Percentiles rank a stretch among this genome's conserved stretches.
Evolutionary conservation across 2,113 vertebrate species (phyloP).

Genomic region (Phasianus colchicus): DNA sequence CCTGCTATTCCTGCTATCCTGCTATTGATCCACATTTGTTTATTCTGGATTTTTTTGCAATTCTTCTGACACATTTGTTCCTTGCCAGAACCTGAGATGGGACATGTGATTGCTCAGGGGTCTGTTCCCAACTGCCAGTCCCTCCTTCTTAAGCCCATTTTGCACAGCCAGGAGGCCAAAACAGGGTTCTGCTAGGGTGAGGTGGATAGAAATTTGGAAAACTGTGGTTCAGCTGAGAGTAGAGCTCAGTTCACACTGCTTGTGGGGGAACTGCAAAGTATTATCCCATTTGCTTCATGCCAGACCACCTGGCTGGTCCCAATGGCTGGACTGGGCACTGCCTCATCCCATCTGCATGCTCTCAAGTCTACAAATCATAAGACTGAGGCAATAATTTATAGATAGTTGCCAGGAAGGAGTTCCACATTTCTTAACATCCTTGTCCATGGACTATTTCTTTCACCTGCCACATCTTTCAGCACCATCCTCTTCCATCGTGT

Average conservation of each 20-base stretch:
- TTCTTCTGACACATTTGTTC: background rate
- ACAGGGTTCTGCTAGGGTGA: background rate
- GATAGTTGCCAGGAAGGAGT: background rate
- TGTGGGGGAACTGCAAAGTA: background rate
- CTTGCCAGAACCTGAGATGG: background rate
- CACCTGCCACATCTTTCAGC: background rate
- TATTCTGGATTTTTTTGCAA: conserved; percentile 20
- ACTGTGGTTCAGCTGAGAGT: background rate
- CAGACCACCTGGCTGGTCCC: background rate
- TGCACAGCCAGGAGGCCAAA: background rate
- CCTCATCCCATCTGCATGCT: background rate
- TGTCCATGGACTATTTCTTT: background rate
- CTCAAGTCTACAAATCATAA: background rate
- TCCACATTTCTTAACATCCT: background rate
- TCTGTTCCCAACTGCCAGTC: background rate
- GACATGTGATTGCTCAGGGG: background rate
- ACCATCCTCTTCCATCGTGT: background rate
- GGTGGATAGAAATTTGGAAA: background rate
- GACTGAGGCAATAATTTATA: background rate
- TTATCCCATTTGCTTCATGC: background rate
- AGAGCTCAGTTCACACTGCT: background rate
- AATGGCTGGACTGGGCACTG: background rate
- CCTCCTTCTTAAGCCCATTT: background rate
- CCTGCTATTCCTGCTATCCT: conserved; percentile 21
- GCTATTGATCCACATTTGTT: conserved; percentile 23